A percentile compares a stretch with the other conserved stretches of the same genome.
phyloP scores from a whole-genome alignment of 2,888 invertebrate genomes.

The Conus canariensis region DNA sequence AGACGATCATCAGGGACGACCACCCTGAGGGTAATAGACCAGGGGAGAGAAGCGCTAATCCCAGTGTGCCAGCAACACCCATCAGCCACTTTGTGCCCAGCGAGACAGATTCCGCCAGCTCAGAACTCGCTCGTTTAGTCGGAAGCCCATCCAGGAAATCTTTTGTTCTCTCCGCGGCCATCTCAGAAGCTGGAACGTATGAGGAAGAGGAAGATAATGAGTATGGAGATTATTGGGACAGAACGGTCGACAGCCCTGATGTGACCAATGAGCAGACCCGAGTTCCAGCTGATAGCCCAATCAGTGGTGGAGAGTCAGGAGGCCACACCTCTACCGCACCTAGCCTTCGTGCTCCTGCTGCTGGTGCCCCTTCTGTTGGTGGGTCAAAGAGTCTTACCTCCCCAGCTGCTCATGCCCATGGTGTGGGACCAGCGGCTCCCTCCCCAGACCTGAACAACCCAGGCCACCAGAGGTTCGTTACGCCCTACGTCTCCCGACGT shows the following conservation, averaged over 20 bases:
- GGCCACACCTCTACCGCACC: background rate
- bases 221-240: background rate
- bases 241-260: background rate
- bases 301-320: too few relatives aligned
- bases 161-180: background rate
- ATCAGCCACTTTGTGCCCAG: constrained; percentile 38
- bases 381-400: background rate
- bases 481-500: constrained; percentile 33
- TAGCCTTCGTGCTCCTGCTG: background rate
- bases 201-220: background rate
- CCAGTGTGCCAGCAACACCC: background rate
- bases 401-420: background rate
- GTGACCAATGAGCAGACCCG: background rate
- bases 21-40: background rate
- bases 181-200: background rate
- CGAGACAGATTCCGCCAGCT: constrained; percentile 43
- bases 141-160: constrained; percentile 44
- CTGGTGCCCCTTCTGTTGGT: background rate
- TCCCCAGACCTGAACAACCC: constrained; percentile 35
- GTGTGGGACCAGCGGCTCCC: background rate
- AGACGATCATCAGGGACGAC: constrained; percentile 6
- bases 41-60: constrained; percentile 7
- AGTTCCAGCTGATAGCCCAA: too few relatives aligned
- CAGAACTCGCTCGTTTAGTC: constrained; percentile 44
- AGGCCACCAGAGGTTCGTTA: constrained; percentile 24